Evolutionary conservation across 1,140 invertebrate genomes (phyloP).

Genomic region (Argopecten irradians): DNA sequence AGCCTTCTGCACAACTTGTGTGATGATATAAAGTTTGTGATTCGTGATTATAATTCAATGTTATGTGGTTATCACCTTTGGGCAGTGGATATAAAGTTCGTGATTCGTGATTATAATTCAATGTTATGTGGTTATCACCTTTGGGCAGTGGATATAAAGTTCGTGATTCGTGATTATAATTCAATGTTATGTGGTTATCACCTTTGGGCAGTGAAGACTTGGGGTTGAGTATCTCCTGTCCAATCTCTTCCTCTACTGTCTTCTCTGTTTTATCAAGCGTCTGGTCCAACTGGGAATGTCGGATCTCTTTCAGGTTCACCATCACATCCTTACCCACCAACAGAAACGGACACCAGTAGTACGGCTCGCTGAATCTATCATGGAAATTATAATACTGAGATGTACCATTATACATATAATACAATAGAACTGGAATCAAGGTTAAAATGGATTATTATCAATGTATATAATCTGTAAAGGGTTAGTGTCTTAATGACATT

Average conservation of each 20-base stretch:
- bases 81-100: too few species aligned
- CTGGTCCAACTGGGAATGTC: conserved; percentile 72
- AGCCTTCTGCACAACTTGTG: too few species aligned
- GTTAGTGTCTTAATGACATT: too few species aligned
- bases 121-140: too few species aligned
- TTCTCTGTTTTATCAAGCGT: conserved; percentile 64
- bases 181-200: conserved; percentile 26
- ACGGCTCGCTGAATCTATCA: conserved; percentile 58
- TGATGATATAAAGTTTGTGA: too few species aligned
- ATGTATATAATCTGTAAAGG: neutral
- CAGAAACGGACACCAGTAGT: conserved; percentile 65
- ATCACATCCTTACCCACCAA: conserved; percentile 71
- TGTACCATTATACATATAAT: neutral
- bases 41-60: too few species aligned
- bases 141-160: too few species aligned
- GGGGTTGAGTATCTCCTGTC: conserved; percentile 67
- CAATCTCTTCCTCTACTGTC: conserved; percentile 55
- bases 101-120: too few species aligned
- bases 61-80: too few species aligned
- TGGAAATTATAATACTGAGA: neutral
- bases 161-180: too few species aligned
- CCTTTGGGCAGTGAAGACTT: conserved; percentile 59
- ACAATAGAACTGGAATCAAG: neutral
- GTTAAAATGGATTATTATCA: neutral
- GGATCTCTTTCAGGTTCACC: conserved; percentile 62